Evolutionary conservation across 2,797 vertebrate species (phyloP).

Genomic region (Labroides dimidiatus): DNA sequence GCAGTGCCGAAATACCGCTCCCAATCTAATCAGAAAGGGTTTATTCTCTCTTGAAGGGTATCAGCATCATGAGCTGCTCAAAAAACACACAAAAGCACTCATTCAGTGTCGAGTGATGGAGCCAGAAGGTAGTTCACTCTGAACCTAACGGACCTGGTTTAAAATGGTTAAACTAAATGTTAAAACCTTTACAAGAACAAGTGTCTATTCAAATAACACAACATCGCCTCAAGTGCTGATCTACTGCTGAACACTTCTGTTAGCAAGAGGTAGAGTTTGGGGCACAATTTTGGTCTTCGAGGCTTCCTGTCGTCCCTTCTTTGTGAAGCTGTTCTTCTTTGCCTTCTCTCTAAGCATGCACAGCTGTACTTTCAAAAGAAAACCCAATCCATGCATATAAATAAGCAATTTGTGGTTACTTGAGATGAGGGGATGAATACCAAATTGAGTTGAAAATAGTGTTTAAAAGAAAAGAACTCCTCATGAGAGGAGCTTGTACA

Average conservation of each 20-base stretch:
- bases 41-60: slow-evolving; percentile 54
- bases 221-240: slow-evolving; percentile 5
- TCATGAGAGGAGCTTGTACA: slow-evolving; percentile 15
- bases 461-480: slow-evolving; percentile 38
- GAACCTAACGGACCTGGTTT: slow-evolving; percentile 35
- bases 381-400: slow-evolving; percentile 52
- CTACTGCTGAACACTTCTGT: not conserved
- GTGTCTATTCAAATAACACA: slow-evolving; percentile 39
- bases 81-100: slow-evolving; percentile 58
- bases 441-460: slow-evolving; percentile 29
- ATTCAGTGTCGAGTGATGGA: slow-evolving; percentile 51
- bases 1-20: slow-evolving; percentile 56
- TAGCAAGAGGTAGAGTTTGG: slow-evolving; percentile 9
- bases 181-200: slow-evolving; percentile 41
- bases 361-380: slow-evolving; percentile 36
- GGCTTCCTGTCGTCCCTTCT: slow-evolving; percentile 22
- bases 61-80: slow-evolving; percentile 56
- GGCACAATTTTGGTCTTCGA: slow-evolving; percentile 26
- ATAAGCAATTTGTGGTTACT: slow-evolving; percentile 46
- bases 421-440: slow-evolving; percentile 35
- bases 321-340: slow-evolving; percentile 5
- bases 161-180: slow-evolving; percentile 37
- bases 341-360: slow-evolving; percentile 14
- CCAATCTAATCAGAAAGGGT: slow-evolving; percentile 60
- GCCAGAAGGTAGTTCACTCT: slow-evolving; percentile 23